These are phyloP conservation scores for Muscicapa comitata DNA, from an alignment of 2,797 vertebrate genomes.

Conservation along the genomic window DNA sequence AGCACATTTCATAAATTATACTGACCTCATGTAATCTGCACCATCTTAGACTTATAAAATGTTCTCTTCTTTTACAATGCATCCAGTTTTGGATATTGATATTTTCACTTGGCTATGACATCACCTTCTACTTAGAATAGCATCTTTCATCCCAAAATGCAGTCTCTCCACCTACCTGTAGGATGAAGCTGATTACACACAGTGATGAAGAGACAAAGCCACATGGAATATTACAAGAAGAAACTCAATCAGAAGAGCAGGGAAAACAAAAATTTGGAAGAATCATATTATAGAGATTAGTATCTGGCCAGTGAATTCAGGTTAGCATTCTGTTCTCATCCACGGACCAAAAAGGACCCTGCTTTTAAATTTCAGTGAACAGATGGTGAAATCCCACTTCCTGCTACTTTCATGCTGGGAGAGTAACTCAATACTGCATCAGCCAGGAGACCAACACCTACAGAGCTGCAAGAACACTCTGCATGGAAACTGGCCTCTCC, in stretches of 20 bases:
- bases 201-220: background rate
- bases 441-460: slow-evolving; percentile 45
- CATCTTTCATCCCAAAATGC: background rate
- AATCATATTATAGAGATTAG: background rate
- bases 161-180: background rate
- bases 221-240: background rate
- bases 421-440: slow-evolving; percentile 32
- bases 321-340: slow-evolving; percentile 4
- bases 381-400: slow-evolving; percentile 56
- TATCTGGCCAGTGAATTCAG: background rate
- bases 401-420: slow-evolving; percentile 42
- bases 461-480: slow-evolving; percentile 32
- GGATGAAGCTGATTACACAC: background rate
- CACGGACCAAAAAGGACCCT: background rate
- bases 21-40: background rate
- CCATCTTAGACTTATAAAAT: background rate
- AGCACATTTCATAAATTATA: background rate
- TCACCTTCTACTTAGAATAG: background rate
- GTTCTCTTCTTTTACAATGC: background rate
- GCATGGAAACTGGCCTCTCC: slow-evolving; percentile 1
- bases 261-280: background rate
- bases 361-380: slow-evolving; percentile 45
- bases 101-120: background rate
- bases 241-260: background rate
- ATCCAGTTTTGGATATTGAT: background rate